Evolutionary conservation across 2,797 vertebrate species (phyloP).

Genomic region (Platalea minor): DNA sequence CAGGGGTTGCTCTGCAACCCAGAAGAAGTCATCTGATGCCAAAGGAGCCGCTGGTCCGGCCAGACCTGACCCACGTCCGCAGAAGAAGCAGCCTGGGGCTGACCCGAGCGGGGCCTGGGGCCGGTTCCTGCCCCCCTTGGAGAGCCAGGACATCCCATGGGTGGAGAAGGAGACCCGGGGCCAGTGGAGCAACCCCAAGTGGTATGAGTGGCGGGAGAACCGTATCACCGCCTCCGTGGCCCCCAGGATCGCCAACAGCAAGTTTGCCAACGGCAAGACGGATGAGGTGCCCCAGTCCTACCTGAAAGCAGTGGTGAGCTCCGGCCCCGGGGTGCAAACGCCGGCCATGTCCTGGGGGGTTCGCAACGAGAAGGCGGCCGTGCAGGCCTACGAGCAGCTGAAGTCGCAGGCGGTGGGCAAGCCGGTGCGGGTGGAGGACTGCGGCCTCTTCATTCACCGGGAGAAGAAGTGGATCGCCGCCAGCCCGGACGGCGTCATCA

Average conservation of each 20-base stretch:
- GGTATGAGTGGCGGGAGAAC: conserved; percentile 80
- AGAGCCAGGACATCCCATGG: not conserved
- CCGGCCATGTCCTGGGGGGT: conserved; percentile 83
- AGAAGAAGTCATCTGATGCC: not conserved
- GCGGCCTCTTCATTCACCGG: conserved; percentile 79
- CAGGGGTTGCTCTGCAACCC: not conserved
- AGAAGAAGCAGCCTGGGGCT: not conserved
- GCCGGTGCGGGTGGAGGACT: conserved; percentile 70
- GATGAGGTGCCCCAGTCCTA: conserved; percentile 76
- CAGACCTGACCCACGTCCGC: accelerated
- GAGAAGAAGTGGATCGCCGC: conserved; percentile 79
- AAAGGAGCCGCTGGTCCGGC: not conserved
- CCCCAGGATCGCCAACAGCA: conserved; percentile 74
- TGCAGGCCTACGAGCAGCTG: conserved; percentile 70
- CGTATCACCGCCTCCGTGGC: conserved; percentile 83
- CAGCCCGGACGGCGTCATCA: conserved; percentile 82
- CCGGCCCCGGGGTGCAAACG: conserved; percentile 55
- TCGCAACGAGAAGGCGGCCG: conserved; percentile 63
- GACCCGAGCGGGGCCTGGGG: accelerated
- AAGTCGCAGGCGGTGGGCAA: conserved; percentile 55
- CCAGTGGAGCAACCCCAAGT: conserved; percentile 75
- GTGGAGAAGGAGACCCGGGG: conserved; percentile 80
- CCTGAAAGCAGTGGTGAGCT: conserved; percentile 70
- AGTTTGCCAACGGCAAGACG: conserved; percentile 69
- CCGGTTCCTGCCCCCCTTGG: not conserved